Evolutionary conservation across 2,888 invertebrate genomes (phyloP), one percentile per base, ranked within the genome.

Genomic region (Morpho achilles): DNA sequence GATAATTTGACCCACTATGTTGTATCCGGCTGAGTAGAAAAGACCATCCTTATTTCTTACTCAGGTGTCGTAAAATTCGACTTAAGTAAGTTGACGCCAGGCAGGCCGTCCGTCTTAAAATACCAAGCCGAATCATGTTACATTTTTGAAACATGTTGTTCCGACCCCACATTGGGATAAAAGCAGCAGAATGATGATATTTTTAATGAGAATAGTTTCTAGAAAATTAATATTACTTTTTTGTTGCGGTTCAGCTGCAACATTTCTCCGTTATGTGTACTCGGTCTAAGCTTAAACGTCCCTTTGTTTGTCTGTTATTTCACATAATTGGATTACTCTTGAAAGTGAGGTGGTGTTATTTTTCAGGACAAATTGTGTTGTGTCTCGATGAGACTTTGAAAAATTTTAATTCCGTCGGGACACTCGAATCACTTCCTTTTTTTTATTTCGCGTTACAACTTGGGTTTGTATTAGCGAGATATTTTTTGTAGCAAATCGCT

Each of bases 261-360:
- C 32, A 22, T 10, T 23, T 42, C 47, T 7, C 32, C 10, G 7
- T 8, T 10, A 32, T 54, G 48, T 54, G 43, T 16, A 49, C 8
- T 10, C 10, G 22, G 48, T 48, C 48, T 53, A 44, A 50, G 46
- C 52, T 55, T 40, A 50, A 53, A 50, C 60, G 44, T 58, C 10
- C 50, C 66, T 62, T 65, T 62, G 65, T 66, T 67, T 60, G 61
- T 60, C 57, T 60, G 62, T 60, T 63, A 61, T 59, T 59, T 64
- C 59, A 63, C 58, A 64, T 69, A 69, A 69, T 69, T 69, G 68
- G 65, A 68, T 69, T 67, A 69, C 67, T 68, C 67, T 65, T 56
- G 63, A 58, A 69, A 64, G 62, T 66, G 66, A 68, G 65, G 68
- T 68, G 65, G 66, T 62, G 65, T 65, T 67, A 67, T 67, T 68